Evolutionary conservation across 2,888 invertebrate genomes (phyloP), one percentile per base, ranked within the genome.

Genomic region (Arctia plantaginis): DNA sequence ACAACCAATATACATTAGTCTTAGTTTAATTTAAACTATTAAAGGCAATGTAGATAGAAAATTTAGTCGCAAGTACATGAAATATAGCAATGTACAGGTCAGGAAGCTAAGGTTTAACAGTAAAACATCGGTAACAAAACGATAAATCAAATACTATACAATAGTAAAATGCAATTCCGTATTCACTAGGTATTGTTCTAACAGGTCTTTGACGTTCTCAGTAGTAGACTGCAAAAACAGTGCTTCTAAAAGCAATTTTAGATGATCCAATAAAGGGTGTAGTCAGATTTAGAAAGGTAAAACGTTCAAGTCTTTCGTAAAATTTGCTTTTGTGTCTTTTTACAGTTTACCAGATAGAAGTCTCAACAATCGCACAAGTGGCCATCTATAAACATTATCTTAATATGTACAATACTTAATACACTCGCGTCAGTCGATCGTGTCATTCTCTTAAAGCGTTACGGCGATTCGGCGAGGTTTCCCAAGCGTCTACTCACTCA

Each of bases 391-490:
- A 91, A 89, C 89, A 88, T 92, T 89, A 90, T 89, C 86, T 91
- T 93, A 92, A 92, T 95, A 95, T 95, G 92, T 95, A 95, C 95
- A 95, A 87, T 88, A 90, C 91, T 93, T 80, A 79, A 93, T 91
- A 94, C 94, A 94, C 93, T 93, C 92, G 93, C 90, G 92, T 95
- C 95, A 94, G 95, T 95, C 95, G 91, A 88, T 92, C 88, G 77
- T 89, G 85, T 89, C 86, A 85, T 81, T 77, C 65, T 84, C 82
- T 87, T 90, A 90, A 87, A 89, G 90, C 91, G 89, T 88, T 83
- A 83, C 76, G 80, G 74, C 78, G 77, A 80, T 78, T 78, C 23
- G 78, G 77, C 81, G 75, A 81, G 77, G 76, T 81, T 82, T 75
- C 73, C 77, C 70, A 79, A 84, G 86, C 81, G 81, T 85, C 77